Base-by-base conservation (phyloP, 2,113 vertebrate genomes). In the Aegypius monachus region DNA sequence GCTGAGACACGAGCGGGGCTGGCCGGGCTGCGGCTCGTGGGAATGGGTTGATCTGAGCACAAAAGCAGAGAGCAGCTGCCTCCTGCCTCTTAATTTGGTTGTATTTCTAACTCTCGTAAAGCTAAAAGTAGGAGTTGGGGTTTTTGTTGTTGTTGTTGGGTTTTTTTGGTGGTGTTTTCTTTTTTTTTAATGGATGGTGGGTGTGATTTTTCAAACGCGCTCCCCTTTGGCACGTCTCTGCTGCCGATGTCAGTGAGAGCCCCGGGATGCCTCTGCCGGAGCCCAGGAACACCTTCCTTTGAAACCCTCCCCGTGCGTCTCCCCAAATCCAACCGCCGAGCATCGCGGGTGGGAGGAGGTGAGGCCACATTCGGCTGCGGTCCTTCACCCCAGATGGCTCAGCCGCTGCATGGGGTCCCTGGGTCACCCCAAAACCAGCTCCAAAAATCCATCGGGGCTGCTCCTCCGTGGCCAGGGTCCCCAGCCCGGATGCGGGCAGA, bases 381-480 rank as follows among this genome's bases (percentile, higher is more conserved):
- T 55, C 62, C 58, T 80, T 81, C 36, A 58, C 29, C 34, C 21
- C 4, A 1, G 16, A 45, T 0, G 2, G 13, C 67, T 82, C 9
- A 0, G 43, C 47, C 9, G 4, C 65, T 62, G 25, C 0, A 0
- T 2, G 1, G 21, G 21, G 29, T 72, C 38, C n/a, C 38, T 2
- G 2, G 1, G 6, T 72, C 58, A 83, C 55, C 61, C 70, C 11
- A 2, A 94, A 92, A 71, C 3, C 13, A 7, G 9, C 16, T 59
- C 50, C 8, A 23, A 75, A 91, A 61, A 26, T 78, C 2, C 2
- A 12, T 22, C 0, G 0, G n/a, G 29, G 45, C 38, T 68, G 25
- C 47, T 88, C 12, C 3, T 55, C 36, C 3, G 0, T 6, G 6
- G 40, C 43, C 1, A 2, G 22, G 25, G 62, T 43, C 47, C 14